Percentiles rank a stretch among this genome's conserved stretches.
Evolutionary conservation across 1,140 invertebrate genomes (phyloP).

Genomic region (Brachystomella parvula): DNA sequence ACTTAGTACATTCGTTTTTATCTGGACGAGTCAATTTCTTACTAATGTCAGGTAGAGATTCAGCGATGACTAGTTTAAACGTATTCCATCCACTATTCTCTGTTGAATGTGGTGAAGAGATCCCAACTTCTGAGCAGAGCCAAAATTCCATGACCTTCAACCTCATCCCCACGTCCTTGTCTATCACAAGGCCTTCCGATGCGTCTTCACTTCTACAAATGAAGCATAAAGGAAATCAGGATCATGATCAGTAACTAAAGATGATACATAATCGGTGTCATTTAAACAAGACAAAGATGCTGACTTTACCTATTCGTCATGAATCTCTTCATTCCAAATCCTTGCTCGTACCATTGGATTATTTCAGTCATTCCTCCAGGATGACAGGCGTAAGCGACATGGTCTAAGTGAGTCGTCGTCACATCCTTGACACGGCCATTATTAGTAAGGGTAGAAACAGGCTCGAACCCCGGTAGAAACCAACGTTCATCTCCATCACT

Average conservation of each 20-base stretch:
- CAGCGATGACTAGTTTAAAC: constrained; percentile 48
- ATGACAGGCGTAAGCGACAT: constrained; percentile 46
- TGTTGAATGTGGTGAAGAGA: constrained; percentile 27
- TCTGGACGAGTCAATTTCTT: constrained; percentile 20
- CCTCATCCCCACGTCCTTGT: constrained; percentile 41
- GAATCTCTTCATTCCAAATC: constrained; percentile 49
- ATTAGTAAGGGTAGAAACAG: background rate
- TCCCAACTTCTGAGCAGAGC: constrained; percentile 48
- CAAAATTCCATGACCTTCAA: constrained; percentile 51
- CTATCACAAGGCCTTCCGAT: constrained; percentile 46
- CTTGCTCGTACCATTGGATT: constrained; percentile 47
- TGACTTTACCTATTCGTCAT: constrained; percentile 45
- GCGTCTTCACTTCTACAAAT: background rate
- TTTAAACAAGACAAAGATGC: background rate
- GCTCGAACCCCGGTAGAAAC: constrained; percentile 46
- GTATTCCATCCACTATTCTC: constrained; percentile 20
- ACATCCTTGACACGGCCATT: background rate
- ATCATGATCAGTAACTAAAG: background rate
- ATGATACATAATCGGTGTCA: background rate
- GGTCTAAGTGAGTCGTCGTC: constrained; percentile 44
- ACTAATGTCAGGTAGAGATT: constrained; percentile 46
- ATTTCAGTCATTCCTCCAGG: constrained; percentile 42
- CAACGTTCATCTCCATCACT: constrained; percentile 42
- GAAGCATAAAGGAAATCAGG: background rate
- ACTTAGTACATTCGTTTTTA: background rate